These are phyloP conservation scores for Ia io DNA, from an alignment of 2,113 vertebrate genomes.

Conservation along the genomic window DNA sequence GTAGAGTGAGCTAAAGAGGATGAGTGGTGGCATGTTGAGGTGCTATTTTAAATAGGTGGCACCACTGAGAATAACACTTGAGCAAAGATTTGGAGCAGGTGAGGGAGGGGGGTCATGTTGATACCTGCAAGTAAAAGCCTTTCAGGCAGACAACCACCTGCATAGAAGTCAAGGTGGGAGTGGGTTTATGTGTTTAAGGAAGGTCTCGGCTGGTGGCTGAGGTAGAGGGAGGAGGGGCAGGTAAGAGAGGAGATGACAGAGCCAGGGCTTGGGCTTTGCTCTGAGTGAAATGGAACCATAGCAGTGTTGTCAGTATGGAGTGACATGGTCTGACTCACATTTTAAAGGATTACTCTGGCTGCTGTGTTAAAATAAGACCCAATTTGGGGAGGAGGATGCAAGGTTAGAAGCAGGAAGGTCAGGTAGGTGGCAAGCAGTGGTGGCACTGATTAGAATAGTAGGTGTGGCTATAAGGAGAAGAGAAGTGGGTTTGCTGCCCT, in stretches of 20 bases:
- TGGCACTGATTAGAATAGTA: background rate
- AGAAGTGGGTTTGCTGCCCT: background rate
- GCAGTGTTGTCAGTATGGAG: background rate
- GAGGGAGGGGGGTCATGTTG: fast-evolving
- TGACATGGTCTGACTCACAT: no score
- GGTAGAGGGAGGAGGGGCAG: background rate
- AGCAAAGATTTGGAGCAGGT: background rate
- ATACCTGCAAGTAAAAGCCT: background rate
- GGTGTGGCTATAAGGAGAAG: background rate
- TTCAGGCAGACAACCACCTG: background rate
- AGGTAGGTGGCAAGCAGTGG: background rate
- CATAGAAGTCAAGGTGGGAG: background rate
- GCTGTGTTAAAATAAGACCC: background rate
- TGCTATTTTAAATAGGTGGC: background rate
- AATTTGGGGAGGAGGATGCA: background rate
- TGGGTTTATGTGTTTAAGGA: background rate
- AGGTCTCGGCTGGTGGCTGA: no score
- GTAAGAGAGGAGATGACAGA: background rate
- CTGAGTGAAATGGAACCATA: background rate
- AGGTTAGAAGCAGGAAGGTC: background rate
- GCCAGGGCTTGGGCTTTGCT: background rate
- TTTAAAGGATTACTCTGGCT: background rate
- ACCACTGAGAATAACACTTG: background rate
- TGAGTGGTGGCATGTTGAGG: background rate
- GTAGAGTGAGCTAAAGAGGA: background rate